Percentiles rank a stretch among this genome's conserved stretches.
These are phyloP conservation scores for Daphoenositta chrysoptera DNA, from an alignment of 2,113 vertebrate species.

Conservation along the genomic window DNA sequence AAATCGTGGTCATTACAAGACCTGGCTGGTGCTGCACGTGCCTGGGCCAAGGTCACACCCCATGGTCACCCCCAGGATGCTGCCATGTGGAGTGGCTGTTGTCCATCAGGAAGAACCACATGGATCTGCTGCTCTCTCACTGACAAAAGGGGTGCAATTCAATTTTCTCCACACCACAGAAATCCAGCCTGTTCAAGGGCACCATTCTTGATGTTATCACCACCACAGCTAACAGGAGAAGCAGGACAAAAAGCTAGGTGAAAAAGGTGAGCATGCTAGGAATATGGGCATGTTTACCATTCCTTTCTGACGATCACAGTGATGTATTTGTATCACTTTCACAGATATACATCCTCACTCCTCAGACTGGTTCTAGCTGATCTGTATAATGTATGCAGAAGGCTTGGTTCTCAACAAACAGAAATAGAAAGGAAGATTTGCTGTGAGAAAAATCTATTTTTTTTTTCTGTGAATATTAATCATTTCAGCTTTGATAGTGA, in stretches of 20 bases:
- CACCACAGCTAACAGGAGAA: background rate
- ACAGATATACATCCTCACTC: background rate
- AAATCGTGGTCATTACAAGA: background rate
- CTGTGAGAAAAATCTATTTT: constrained; percentile 32
- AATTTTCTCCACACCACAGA: background rate
- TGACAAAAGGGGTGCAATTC: background rate
- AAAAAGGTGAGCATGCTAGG: background rate
- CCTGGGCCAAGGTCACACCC: background rate
- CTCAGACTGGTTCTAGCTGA: constrained; percentile 17
- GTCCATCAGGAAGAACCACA: background rate
- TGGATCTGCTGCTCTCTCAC: background rate
- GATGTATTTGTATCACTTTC: background rate
- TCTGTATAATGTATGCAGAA: constrained; percentile 43
- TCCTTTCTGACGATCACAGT: background rate
- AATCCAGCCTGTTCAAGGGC: background rate
- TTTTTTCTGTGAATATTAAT: constrained; percentile 65
- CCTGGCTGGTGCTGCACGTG: background rate
- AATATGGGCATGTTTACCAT: background rate
- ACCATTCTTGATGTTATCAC: background rate
- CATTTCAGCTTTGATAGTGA: constrained; percentile 54
- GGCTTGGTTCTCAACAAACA: constrained; percentile 28
- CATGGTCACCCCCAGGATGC: too few relatives aligned
- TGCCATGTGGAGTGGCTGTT: background rate
- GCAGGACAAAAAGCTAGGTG: background rate
- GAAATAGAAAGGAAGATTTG: constrained; percentile 48